phyloP scores from a whole-genome alignment of 2,113 vertebrate genomes.

The Dicrurus megarhynchus region DNA sequence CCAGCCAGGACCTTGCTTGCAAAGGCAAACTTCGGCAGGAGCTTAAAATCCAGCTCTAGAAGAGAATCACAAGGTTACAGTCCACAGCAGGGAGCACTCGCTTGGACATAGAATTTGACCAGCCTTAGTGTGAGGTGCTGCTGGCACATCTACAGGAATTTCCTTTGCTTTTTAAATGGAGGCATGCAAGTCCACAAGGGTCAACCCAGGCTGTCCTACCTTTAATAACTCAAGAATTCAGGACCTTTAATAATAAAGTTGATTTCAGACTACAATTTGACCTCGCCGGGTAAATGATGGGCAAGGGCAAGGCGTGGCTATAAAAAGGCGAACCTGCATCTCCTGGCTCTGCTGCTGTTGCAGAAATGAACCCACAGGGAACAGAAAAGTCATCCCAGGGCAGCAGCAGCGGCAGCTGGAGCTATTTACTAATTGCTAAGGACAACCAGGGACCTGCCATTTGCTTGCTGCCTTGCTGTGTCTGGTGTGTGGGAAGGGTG shows the following conservation, averaged over 20 bases:
- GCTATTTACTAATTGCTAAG: not conserved
- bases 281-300: rapidly evolving
- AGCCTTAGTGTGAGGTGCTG: not conserved
- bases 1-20: not conserved
- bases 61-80: not conserved
- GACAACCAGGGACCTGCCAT: not conserved
- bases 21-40: not conserved
- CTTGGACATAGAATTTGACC: not conserved
- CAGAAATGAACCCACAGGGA: not conserved
- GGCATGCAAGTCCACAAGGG: not conserved
- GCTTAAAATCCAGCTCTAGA: not conserved
- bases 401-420: not conserved
- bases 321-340: not conserved
- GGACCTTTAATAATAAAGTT: not conserved
- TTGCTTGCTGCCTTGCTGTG: not conserved
- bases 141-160: not conserved
- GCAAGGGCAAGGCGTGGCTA: not conserved
- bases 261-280: not conserved
- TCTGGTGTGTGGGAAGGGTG: not conserved
- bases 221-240: not conserved
- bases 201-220: not conserved
- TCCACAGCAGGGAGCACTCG: not conserved
- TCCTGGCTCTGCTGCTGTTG: not conserved
- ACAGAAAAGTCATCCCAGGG: not conserved
- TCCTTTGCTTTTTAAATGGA: not conserved